Evolutionary conservation across 2,113 vertebrate species (phyloP).

Genomic region (Mesocricetus auratus): DNA sequence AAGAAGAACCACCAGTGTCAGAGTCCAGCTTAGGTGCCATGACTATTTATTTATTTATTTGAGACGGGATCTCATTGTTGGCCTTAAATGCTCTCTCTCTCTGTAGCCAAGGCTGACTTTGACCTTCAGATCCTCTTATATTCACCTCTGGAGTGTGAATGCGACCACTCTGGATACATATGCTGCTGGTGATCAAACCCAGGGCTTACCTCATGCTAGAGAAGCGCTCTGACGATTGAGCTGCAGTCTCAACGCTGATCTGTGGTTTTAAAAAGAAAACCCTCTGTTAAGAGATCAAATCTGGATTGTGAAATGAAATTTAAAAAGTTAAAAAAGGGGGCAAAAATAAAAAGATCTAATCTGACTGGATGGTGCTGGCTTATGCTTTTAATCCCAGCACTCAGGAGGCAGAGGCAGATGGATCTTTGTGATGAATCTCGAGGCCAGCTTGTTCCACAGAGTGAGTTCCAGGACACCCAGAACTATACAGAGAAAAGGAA

Average conservation of each 20-base stretch:
- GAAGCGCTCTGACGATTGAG: neutral
- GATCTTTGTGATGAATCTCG: neutral
- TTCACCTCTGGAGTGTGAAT: neutral
- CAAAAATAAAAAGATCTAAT: neutral
- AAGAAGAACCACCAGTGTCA: neutral
- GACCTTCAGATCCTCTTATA: neutral
- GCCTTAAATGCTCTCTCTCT: too few species aligned
- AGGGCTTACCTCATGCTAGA: neutral
- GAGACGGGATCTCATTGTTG: neutral
- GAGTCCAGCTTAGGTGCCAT: neutral
- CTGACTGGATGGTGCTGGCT: neutral
- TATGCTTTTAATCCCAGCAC: neutral
- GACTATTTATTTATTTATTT: neutral
- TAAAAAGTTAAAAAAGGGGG: too few species aligned
- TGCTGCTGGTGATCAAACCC: neutral
- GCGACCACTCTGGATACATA: too few species aligned
- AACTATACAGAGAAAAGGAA: neutral
- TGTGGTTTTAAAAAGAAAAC: constrained; percentile 5
- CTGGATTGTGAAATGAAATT: neutral
- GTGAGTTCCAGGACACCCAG: neutral
- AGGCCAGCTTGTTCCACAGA: neutral
- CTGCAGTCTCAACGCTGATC: neutral
- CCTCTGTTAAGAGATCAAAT: neutral
- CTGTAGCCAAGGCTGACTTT: neutral
- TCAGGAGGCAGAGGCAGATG: neutral